Evolutionary conservation across 2,797 vertebrate species (phyloP), one percentile per base, ranked within the genome.

Genomic region (Anguilla anguilla): DNA sequence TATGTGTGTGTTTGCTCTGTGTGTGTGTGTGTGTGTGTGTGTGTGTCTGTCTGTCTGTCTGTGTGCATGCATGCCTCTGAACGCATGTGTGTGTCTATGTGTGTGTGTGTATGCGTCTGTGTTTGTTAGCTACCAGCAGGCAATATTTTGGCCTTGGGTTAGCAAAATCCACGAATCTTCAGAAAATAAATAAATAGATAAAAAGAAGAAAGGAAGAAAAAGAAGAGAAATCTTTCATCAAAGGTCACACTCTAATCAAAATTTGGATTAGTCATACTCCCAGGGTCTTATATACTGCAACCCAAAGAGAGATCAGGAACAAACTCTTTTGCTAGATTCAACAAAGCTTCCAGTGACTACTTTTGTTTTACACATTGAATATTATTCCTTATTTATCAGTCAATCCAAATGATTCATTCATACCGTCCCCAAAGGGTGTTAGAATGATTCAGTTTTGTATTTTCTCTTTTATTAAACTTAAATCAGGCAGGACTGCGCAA

Each of bases 131-230:
- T 35, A 61, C 55, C 53, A 31, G 55, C 83, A 85, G 53, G 83
- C n/a, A 61, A 13, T 61, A 57, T 61, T 57, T 39, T 31, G 57
- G 83, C 51, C 11, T 59, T 85, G 55, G 55, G 35, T 61, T 85
- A 61, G 83, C 39, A 85, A 85, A 85, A 85, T 85, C 83, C 74
- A 79, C 0, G 55, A 39, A 39, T 85, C 59, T 85, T 39, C 57
- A 61, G 43, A 85, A 67, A 84, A 15, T n/a, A 74, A 35, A 39
- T 6, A 43, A 1, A 81, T 46, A 25, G 25, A 2, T 43, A 6
- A 46, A 43, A 22, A 39, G 5, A 39, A 72, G 3, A 39, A 51
- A 82, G 22, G 43, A 46, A 49, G 19, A 51, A 81, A 81, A 67
- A 67, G 13, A 53, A 19, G 39, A 79, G 6, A 25, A 46, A 61